A percentile compares a stretch with the other conserved stretches of the same genome.
These are phyloP conservation scores for Cepaea nemoralis DNA, from an alignment of 1,140 invertebrate genomes.

Conservation along the genomic window DNA sequence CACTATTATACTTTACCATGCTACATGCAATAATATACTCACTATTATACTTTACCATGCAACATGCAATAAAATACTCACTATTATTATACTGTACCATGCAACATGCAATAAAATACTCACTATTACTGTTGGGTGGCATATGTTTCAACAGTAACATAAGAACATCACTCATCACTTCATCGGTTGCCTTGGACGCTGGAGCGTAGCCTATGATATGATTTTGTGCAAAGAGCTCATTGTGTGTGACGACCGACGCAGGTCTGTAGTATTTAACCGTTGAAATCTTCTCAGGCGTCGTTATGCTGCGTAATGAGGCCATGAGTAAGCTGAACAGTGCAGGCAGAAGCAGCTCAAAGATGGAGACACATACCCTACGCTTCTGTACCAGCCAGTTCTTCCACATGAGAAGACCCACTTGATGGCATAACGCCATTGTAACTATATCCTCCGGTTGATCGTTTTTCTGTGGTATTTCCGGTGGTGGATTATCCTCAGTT, in stretches of 20 bases:
- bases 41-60: too few relatives aligned
- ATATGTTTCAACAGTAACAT: too few relatives aligned
- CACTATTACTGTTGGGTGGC: too few relatives aligned
- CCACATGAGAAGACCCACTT: conserved; percentile 64
- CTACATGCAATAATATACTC: too few relatives aligned
- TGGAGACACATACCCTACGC: conserved; percentile 55
- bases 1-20: too few relatives aligned
- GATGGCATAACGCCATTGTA: conserved; percentile 45
- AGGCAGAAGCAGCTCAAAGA: conserved; percentile 64
- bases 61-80: too few relatives aligned
- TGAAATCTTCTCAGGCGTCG: conserved; percentile 43
- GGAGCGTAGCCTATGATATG: conserved; percentile 37
- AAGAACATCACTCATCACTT: conserved; percentile 36
- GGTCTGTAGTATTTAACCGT: background rate
- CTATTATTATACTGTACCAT: too few relatives aligned
- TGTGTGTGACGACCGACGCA: background rate
- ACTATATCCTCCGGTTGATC: too few relatives aligned
- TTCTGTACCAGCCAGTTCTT: conserved; percentile 65
- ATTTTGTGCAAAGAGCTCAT: background rate
- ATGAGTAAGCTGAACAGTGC: conserved; percentile 59
- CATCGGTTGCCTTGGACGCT: conserved; percentile 24
- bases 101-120: too few relatives aligned
- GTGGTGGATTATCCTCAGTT: too few relatives aligned
- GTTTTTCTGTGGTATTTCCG: too few relatives aligned
- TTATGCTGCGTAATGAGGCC: conserved; percentile 51